Conservation (phyloP, 2,888 invertebrate species). For the Sinhomidia bicolor region DNA sequence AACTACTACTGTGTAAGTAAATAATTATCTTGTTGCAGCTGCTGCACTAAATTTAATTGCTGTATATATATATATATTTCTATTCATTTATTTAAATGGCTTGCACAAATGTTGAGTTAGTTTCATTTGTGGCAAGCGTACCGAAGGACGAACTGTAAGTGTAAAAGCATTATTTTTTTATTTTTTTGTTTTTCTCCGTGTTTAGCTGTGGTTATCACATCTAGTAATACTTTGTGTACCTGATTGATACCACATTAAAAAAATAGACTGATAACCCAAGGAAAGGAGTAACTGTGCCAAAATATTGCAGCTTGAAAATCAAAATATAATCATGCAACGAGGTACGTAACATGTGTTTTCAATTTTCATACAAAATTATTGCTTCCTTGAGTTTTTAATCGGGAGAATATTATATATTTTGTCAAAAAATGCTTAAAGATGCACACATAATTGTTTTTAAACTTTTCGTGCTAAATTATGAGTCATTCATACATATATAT, state of each 20-base stretch:
- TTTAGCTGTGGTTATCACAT: no score
- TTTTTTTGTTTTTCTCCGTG: background rate
- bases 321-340: conserved; percentile 20
- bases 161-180: background rate
- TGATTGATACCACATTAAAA: background rate
- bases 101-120: background rate
- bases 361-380: no score
- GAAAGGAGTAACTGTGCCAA: background rate
- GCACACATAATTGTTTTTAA: no score
- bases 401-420: no score
- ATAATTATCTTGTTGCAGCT: no score
- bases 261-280: background rate
- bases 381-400: no score
- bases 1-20: no score
- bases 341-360: background rate
- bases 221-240: no score
- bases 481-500: no score
- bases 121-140: background rate
- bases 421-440: no score
- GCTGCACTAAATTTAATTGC: no score
- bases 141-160: background rate
- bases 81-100: background rate
- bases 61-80: background rate
- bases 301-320: background rate
- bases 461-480: no score